Percentiles rank a stretch among this genome's conserved stretches.
phyloP scores from a whole-genome alignment of 2,888 invertebrate genomes.

The Endotricha flammealis region DNA sequence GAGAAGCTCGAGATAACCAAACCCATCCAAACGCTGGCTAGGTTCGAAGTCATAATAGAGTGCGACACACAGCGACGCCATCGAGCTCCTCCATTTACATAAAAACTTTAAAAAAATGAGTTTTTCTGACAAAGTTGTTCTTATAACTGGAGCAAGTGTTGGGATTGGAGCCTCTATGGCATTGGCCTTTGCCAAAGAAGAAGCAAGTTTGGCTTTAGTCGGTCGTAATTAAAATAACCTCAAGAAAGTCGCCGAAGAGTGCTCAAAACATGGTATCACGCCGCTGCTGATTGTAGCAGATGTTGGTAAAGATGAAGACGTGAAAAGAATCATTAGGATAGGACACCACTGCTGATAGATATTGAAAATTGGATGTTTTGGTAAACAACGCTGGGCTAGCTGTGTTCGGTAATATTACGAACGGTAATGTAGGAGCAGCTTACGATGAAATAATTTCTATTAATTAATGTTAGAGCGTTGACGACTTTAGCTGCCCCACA shows the following conservation, averaged over 20 bases:
- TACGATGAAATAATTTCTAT: conserved; percentile 29
- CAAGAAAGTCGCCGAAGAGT: conserved; percentile 20
- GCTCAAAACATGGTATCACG: conserved; percentile 20
- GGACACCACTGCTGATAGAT: conserved; percentile 29
- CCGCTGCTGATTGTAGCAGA: conserved; percentile 31
- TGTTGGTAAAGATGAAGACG: conserved; percentile 29
- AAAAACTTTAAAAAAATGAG: too few species aligned
- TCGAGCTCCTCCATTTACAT: too few species aligned
- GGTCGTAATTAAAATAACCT: conserved; percentile 27
- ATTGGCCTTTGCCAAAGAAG: conserved; percentile 21
- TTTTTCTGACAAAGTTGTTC: conserved; percentile 26
- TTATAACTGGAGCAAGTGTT: conserved; percentile 30
- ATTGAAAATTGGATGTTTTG: conserved; percentile 33
- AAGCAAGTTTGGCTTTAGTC: conserved; percentile 27
- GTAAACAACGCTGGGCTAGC: conserved; percentile 38
- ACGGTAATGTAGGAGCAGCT: conserved; percentile 18
- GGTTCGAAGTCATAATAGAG: too few species aligned
- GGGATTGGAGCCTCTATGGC: conserved; percentile 31
- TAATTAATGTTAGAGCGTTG: conserved; percentile 31
- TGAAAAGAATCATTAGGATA: conserved; percentile 23
- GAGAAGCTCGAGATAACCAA: too few species aligned
- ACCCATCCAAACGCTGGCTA: too few species aligned
- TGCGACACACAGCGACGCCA: too few species aligned
- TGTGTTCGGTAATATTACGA: conserved; percentile 14
- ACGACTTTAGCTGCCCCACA: conserved; percentile 27